These are phyloP conservation scores for Dryobates pubescens DNA, from an alignment of 2,797 vertebrate species.

Conservation along the genomic window DNA sequence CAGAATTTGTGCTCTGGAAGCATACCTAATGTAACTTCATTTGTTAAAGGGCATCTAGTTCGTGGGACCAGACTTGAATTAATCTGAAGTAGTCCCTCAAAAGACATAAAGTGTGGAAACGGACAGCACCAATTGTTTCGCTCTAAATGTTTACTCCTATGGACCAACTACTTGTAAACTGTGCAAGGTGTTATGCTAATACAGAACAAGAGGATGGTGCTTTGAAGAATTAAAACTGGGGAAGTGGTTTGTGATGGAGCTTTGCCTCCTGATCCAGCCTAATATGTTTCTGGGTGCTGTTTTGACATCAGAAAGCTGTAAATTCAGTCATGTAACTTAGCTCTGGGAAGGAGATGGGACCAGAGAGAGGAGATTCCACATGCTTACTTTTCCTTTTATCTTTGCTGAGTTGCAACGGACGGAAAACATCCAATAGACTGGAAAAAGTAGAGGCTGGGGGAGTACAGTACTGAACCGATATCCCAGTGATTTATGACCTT, in stretches of 20 bases:
- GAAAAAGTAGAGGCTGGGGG: neutral
- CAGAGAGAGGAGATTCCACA: neutral
- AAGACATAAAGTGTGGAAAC: neutral
- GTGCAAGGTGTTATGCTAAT: neutral
- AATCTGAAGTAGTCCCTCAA: neutral
- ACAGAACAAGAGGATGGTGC: neutral
- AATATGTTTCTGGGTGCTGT: neutral
- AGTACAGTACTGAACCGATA: neutral
- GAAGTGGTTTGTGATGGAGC: neutral
- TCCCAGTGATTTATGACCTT: constrained; percentile 9
- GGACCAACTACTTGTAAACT: neutral
- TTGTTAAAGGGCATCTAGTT: neutral
- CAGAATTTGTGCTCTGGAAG: neutral
- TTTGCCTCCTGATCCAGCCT: neutral
- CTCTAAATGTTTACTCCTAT: neutral
- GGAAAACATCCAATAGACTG: constrained; percentile 18
- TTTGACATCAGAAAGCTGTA: neutral
- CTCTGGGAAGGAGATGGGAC: neutral
- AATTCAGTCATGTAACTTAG: neutral
- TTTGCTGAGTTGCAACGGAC: neutral
- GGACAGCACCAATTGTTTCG: neutral
- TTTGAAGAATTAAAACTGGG: constrained; percentile 28
- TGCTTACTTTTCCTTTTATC: neutral
- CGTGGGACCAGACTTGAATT: neutral
- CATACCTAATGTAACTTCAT: neutral